Base-by-base conservation (phyloP, 2,888 invertebrate species). In the Drosophila meridiana region DNA sequence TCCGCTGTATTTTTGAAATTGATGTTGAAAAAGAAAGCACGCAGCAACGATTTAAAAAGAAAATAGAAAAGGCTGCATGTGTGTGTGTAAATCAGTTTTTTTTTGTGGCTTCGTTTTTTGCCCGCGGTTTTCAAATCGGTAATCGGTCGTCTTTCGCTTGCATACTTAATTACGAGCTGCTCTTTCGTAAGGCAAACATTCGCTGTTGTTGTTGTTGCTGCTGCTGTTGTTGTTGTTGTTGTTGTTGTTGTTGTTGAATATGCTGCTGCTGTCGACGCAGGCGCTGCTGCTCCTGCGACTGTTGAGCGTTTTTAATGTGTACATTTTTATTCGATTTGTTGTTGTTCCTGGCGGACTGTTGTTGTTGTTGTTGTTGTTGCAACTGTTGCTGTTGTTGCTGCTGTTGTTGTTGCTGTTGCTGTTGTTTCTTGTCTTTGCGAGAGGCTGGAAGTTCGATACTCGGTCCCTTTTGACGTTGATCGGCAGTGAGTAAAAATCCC, bases 401-500 rank as follows among this genome's bases (percentile, higher is more conserved):
- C 0, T 52, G 45, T 7, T 59, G 52, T 11, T 38, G 38, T 4
- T 38, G 38, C 13, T 65, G 67, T 4, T 60, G 59, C 9, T 61
- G 47, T 32, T 59, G 55, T 26, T 42, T 65, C 26, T 13, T 61
- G 9, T 67, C 63, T 20, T 43, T 72, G 4, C 58, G 58, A 26
- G 45, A 36, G 30, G 30, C 11, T 3, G 61, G 40, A 8, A 43
- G 53, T 7, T 73, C 69, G 7, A 69, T 57, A 34, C 60, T 65
- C 8, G 82, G 82, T 38, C 82, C 82, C 50, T 77, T 81, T 8
- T 42, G 60, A 8, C 67, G 64, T 32, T 87, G 82, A n/a, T 87
- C 90, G 3, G 58, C 70, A 6, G 86, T 73, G 0, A 76, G 48
- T 5, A 92, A 67, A 53, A 91, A 92, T 0, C 91, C 93, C 4